These are phyloP conservation scores for Erinaceus europaeus DNA, from an alignment of 2,113 vertebrate species.

Conservation along the genomic window DNA sequence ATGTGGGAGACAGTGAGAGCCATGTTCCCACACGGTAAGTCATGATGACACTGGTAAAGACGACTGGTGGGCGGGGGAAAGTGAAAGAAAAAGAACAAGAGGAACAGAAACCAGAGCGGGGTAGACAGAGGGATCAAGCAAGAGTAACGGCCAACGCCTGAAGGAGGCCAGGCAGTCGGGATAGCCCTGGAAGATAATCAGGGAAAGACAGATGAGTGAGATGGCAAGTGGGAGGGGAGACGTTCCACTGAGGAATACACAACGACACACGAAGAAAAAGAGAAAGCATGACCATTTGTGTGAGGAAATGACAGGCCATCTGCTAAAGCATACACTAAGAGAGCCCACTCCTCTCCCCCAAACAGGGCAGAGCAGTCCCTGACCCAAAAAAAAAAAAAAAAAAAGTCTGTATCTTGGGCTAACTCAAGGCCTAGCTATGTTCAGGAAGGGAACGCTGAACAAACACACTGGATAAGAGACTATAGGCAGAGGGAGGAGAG, in stretches of 20 bases:
- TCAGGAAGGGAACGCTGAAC: background rate
- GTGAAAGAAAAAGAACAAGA: conserved; percentile 75
- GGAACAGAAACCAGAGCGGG: conserved; percentile 74
- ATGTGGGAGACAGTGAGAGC: conserved; percentile 62
- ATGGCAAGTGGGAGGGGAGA: background rate
- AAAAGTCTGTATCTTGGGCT: background rate
- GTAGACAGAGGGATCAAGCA: background rate
- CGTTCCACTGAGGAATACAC: background rate
- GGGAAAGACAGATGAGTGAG: background rate
- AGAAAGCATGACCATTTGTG: background rate
- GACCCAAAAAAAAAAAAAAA: too few species aligned
- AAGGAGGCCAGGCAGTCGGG: background rate
- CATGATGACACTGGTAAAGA: conserved; percentile 70
- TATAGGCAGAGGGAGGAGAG: background rate
- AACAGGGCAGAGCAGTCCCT: background rate
- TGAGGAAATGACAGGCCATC: background rate
- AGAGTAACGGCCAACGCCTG: background rate
- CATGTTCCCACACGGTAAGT: conserved; percentile 71
- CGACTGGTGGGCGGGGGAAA: conserved; percentile 72
- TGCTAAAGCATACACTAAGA: background rate
- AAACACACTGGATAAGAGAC: background rate
- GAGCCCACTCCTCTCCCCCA: too few species aligned
- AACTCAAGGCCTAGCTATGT: background rate
- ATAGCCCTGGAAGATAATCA: background rate
- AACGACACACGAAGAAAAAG: background rate